Evolutionary conservation across 1,140 invertebrate genomes (phyloP).

Genomic region (Caerostris extrusa): DNA sequence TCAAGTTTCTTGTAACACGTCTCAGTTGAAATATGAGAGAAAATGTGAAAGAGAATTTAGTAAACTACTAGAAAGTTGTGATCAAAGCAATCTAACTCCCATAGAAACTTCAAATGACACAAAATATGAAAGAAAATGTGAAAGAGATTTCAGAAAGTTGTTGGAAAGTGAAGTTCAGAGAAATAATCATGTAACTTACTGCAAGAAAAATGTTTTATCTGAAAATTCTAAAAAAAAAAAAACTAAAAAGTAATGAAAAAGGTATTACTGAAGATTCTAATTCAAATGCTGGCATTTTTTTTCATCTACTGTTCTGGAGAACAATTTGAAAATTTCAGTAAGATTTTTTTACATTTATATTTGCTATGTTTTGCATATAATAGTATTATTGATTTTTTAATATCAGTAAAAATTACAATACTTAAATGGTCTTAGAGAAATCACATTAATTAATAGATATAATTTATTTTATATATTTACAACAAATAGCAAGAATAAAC

Average conservation of each 20-base stretch:
- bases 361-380: too few species aligned
- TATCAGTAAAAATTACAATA: too few species aligned
- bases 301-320: not conserved
- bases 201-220: not conserved
- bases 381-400: too few species aligned
- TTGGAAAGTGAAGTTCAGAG: not conserved
- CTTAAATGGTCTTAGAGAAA: too few species aligned
- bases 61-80: not conserved
- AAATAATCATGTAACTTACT: not conserved
- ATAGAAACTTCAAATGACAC: not conserved
- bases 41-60: conserved; percentile 45
- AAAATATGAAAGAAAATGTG: conserved; percentile 30
- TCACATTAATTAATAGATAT: too few species aligned
- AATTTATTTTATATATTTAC: too few species aligned
- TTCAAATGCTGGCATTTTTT: not conserved
- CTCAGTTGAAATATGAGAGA: not conserved
- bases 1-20: too few species aligned
- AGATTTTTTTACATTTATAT: not conserved
- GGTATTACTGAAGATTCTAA: not conserved
- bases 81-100: not conserved
- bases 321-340: not conserved
- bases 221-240: conserved; percentile 37
- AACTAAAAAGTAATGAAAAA: not conserved
- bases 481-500: too few species aligned
- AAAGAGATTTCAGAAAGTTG: conserved; percentile 44